phyloP scores from a whole-genome alignment of 35 echinoderm and acorn worm genomes.

The Ophioderma brevispina region DNA sequence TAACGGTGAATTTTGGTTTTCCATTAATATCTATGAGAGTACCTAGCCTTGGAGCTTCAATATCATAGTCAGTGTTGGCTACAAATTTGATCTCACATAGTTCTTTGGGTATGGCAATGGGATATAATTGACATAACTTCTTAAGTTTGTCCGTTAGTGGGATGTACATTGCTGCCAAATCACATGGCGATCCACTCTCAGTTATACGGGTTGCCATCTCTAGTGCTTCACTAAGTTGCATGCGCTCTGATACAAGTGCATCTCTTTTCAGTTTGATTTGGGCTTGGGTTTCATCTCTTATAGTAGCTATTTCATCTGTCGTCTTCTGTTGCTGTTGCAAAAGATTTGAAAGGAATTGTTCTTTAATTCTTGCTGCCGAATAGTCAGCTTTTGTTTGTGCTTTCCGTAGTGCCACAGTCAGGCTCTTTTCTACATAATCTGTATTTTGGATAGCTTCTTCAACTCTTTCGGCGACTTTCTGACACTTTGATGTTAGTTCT shows the following conservation, averaged over 20 bases:
- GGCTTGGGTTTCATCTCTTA: not conserved
- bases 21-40: no score
- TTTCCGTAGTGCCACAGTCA: not conserved
- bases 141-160: not conserved
- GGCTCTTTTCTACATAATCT: no score
- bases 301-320: not conserved
- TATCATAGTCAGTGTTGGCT: not conserved
- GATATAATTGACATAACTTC: not conserved
- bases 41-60: no score
- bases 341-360: not conserved
- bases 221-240: not conserved
- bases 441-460: no score
- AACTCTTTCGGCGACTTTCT: no score
- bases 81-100: not conserved
- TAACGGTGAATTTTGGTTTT: no score
- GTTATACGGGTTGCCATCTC: not conserved
- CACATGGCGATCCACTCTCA: not conserved
- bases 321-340: not conserved
- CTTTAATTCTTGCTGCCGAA: not conserved
- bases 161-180: not conserved
- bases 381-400: not conserved
- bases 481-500: no score
- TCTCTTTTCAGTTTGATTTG: not conserved
- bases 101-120: not conserved
- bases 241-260: not conserved